Conservation (phyloP, 1,140 invertebrate species). For the Drosophila elegans region DNA sequence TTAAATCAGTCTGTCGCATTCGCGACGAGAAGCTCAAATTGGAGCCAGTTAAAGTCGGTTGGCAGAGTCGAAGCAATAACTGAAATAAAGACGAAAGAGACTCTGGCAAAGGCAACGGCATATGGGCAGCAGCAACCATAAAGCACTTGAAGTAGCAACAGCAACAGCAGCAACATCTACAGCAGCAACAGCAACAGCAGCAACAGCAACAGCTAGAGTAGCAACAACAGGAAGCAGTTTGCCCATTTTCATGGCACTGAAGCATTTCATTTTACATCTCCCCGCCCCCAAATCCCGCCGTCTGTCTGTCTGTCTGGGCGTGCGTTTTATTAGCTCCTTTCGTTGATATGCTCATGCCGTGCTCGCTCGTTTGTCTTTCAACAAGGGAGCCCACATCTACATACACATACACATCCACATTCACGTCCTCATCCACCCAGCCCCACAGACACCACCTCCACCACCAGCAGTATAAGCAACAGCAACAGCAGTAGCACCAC, state of each 20-base stretch:
- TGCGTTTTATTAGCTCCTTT: constrained; percentile 82
- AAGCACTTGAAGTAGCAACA: constrained; percentile 35
- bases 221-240: constrained; percentile 79
- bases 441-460: constrained; percentile 21
- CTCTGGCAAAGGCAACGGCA: constrained; percentile 12
- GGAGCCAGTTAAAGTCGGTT: constrained; percentile 48
- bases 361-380: constrained; percentile 80
- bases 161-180: constrained; percentile 1
- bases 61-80: constrained; percentile 17
- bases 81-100: constrained; percentile 8
- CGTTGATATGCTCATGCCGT: constrained; percentile 80
- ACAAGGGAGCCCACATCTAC: constrained; percentile 47
- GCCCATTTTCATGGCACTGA: constrained; percentile 78
- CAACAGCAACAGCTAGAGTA: constrained; percentile 21
- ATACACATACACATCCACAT: constrained; percentile 19
- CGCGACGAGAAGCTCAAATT: constrained; percentile 32
- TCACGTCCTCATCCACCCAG: constrained; percentile 28
- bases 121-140: constrained; percentile 28
- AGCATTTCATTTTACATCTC: constrained; percentile 74
- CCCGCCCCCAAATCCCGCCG: constrained; percentile 11
- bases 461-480: constrained; percentile 5
- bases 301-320: constrained; percentile 47
- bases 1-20: constrained; percentile 54
- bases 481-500: constrained; percentile 22
- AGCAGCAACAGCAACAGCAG: constrained; percentile 8